These are phyloP conservation scores for Amphimedon queenslandica DNA, from an alignment of 37 sponge, comb jelly and placozoan species.

Conservation along the genomic window DNA sequence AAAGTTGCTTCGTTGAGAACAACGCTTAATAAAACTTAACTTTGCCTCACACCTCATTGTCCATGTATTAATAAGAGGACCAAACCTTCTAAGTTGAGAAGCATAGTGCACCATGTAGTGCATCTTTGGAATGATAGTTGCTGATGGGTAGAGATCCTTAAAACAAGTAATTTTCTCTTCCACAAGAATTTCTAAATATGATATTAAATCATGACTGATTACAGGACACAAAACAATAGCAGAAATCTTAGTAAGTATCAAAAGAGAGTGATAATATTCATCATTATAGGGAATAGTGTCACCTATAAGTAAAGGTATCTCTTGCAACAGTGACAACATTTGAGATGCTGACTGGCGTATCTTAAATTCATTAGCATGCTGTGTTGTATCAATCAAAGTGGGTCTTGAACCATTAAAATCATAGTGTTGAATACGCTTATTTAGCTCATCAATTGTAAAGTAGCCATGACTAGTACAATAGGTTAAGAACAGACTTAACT, in stretches of 20 bases:
- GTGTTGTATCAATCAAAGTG: too few relatives aligned
- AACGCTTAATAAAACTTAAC: conserved; percentile 13
- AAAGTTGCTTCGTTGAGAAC: conserved; percentile 23
- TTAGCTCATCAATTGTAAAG: conserved; percentile 11
- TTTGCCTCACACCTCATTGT: conserved; percentile 38
- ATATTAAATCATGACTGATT: not conserved
- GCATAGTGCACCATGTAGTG: conserved; percentile 55
- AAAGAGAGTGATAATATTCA: not conserved
- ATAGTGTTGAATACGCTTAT: not conserved
- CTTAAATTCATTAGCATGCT: not conserved
- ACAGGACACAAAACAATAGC: not conserved
- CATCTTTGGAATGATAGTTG: conserved; percentile 31
- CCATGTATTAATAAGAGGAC: conserved; percentile 38
- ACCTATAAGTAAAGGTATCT: conserved; percentile 2
- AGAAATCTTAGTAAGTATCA: conserved; percentile 1
- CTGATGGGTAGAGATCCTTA: conserved; percentile 9
- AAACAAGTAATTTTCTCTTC: conserved; percentile 10
- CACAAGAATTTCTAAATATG: not conserved
- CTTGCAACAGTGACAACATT: not conserved
- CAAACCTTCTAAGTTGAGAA: conserved; percentile 23
- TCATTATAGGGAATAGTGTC: conserved; percentile 5
- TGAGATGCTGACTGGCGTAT: conserved; percentile 20
- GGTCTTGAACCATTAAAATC: conserved; percentile 18
- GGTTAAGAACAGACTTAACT: conserved; percentile 62
- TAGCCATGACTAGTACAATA: not conserved